Conservation (phyloP, 1,140 invertebrate species). For the Mesaphorura yosii region DNA sequence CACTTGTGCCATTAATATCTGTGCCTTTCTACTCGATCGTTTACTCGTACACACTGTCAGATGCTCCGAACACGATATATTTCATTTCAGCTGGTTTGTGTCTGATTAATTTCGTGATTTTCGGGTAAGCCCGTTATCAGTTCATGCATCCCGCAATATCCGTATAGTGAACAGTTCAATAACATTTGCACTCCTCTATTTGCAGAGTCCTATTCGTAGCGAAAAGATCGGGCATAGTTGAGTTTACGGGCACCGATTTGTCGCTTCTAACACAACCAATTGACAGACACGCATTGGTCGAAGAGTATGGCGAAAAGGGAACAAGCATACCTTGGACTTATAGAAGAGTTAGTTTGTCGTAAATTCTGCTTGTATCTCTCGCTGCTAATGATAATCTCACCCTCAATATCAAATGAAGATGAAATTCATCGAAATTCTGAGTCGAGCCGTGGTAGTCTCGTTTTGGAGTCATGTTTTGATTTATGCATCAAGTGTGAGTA, state of each 20-base stretch:
- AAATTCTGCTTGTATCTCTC: too few species aligned
- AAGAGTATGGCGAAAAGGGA: too few species aligned
- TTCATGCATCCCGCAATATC: background rate
- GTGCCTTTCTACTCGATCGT: conserved; percentile 29
- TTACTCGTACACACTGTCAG: conserved; percentile 21
- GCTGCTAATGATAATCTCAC: too few species aligned
- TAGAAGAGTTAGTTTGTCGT: conserved; percentile 25
- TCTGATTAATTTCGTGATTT: conserved; percentile 20
- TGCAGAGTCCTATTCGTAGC: conserved; percentile 19
- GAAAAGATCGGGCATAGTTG: conserved; percentile 19
- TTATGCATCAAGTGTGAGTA: too few species aligned
- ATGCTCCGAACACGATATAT: conserved; percentile 24
- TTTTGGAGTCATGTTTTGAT: too few species aligned
- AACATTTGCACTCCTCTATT: background rate
- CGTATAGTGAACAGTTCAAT: background rate
- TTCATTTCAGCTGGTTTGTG: conserved; percentile 24
- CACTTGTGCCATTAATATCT: conserved; percentile 26
- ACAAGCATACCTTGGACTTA: conserved; percentile 10
- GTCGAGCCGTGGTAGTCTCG: too few species aligned
- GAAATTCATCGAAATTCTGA: too few species aligned
- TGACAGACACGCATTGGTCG: background rate
- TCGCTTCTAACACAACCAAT: conserved; percentile 14
- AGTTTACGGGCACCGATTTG: conserved; percentile 24
- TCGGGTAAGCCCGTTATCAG: conserved; percentile 15
- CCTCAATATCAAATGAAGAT: too few species aligned